Conservation (phyloP, 2,888 invertebrate genomes). For the Apamea anceps region DNA sequence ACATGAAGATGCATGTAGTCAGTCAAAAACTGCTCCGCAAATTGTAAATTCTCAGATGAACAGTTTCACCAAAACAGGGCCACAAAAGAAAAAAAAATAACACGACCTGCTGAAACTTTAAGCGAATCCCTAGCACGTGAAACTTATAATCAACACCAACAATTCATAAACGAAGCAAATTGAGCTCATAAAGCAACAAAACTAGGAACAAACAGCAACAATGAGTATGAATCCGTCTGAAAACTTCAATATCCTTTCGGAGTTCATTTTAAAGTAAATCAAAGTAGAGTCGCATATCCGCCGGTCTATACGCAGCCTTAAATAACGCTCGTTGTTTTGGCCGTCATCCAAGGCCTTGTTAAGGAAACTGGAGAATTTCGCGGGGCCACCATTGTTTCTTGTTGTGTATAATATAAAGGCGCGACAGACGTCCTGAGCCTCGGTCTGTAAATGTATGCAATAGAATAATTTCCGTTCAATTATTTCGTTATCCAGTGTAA, state of each 20-base stretch:
- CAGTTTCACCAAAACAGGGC: background rate
- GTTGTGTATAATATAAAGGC: conserved; percentile 77
- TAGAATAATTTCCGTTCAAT: conserved; percentile 69
- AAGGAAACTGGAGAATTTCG: conserved; percentile 85
- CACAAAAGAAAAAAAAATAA: background rate
- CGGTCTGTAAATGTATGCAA: conserved; percentile 68
- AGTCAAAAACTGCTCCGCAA: too few relatives aligned
- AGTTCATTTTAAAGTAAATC: conserved; percentile 62
- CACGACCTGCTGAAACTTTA: background rate
- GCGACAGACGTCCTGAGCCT: conserved; percentile 68
- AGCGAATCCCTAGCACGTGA: background rate
- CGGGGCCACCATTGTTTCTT: conserved; percentile 82
- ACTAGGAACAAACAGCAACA: conserved; percentile 50
- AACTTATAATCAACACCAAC: conserved; percentile 23
- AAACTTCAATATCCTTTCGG: conserved; percentile 65
- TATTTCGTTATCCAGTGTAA: conserved; percentile 65
- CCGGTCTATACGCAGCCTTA: conserved; percentile 72
- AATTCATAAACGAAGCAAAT: conserved; percentile 22
- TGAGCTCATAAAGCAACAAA: conserved; percentile 25
- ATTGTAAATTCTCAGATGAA: background rate
- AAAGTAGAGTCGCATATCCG: conserved; percentile 57
- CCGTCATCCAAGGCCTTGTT: conserved; percentile 87
- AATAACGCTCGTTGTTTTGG: conserved; percentile 84
- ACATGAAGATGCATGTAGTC: background rate
- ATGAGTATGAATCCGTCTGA: conserved; percentile 52